phyloP scores from a whole-genome alignment of 2,113 vertebrate species.

The Bos indicus region DNA sequence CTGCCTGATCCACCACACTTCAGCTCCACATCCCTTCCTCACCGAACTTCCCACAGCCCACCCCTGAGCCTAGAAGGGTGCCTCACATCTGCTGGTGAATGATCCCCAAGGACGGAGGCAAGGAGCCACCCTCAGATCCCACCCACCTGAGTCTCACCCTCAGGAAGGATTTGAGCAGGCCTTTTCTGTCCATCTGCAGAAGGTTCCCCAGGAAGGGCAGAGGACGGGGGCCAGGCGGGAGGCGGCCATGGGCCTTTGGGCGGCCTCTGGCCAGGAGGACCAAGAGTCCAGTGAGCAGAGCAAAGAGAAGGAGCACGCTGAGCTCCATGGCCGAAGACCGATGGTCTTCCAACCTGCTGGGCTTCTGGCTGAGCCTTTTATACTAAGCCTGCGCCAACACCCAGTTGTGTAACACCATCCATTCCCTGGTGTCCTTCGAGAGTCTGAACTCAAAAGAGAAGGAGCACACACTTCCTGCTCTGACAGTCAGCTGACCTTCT shows the following conservation, averaged over 20 bases:
- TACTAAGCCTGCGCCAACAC: neutral
- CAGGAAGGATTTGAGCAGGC: conserved; percentile 60
- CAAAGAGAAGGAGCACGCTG: conserved; percentile 41
- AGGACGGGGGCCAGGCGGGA: conserved; percentile 66
- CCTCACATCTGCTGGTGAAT: neutral
- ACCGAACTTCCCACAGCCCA: neutral
- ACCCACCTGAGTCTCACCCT: conserved; percentile 23
- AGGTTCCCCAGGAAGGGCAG: conserved; percentile 74
- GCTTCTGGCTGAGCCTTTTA: neutral
- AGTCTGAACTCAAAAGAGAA: neutral
- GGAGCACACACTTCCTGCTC: neutral
- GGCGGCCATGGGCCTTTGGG: neutral
- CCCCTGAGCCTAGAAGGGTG: accelerated
- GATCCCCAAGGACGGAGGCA: neutral
- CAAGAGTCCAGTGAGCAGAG: neutral
- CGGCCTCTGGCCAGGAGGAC: conserved; percentile 3
- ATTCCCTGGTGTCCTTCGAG: accelerated
- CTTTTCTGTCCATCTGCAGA: conserved; percentile 59
- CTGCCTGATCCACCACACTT: neutral
- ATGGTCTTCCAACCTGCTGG: accelerated
- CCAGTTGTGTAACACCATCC: neutral
- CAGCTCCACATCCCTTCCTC: neutral
- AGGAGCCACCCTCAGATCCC: neutral
- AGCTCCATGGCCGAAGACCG: neutral
- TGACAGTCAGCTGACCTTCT: accelerated